A percentile compares a stretch with the other conserved stretches of the same genome.
These are phyloP conservation scores for Polypterus senegalus DNA, from an alignment of 2,113 vertebrate species.

Conservation along the genomic window DNA sequence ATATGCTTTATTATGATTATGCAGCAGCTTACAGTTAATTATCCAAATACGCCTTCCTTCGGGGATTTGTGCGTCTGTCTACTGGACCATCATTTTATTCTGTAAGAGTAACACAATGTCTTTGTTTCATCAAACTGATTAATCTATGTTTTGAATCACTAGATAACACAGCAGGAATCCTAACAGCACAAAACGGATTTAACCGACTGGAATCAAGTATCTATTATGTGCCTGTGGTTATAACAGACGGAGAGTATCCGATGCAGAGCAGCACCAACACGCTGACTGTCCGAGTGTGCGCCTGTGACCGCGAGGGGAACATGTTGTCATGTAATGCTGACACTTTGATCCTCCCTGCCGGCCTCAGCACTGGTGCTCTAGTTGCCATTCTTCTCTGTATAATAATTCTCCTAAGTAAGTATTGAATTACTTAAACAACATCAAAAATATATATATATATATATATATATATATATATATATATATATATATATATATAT, in stretches of 20 bases:
- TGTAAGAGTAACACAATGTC: neutral
- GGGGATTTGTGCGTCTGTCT: neutral
- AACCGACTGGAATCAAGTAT: constrained; percentile 71
- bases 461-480: neutral
- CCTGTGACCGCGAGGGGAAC: constrained; percentile 83
- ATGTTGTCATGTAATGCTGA: constrained; percentile 85
- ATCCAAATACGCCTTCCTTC: too few species aligned
- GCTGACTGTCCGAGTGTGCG: constrained; percentile 79
- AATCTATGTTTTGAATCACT: constrained; percentile 5
- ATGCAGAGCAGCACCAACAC: constrained; percentile 86
- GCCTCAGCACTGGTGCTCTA: constrained; percentile 87
- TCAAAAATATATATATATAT: neutral
- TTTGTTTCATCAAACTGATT: too few species aligned
- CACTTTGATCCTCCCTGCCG: constrained; percentile 72
- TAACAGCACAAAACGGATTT: constrained; percentile 71
- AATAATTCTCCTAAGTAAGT: constrained; percentile 86
- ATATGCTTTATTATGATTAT: too few species aligned
- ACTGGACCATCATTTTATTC: constrained; percentile 11
- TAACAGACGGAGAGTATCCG: constrained; percentile 75
- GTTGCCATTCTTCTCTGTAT: constrained; percentile 89
- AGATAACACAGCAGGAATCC: constrained; percentile 92
- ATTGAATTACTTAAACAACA: neutral
- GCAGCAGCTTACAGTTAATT: too few species aligned
- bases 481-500: neutral
- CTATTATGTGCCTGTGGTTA: constrained; percentile 82